phyloP scores from a whole-genome alignment of 2,888 invertebrate species.

The Meiosimyza decipiens region DNA sequence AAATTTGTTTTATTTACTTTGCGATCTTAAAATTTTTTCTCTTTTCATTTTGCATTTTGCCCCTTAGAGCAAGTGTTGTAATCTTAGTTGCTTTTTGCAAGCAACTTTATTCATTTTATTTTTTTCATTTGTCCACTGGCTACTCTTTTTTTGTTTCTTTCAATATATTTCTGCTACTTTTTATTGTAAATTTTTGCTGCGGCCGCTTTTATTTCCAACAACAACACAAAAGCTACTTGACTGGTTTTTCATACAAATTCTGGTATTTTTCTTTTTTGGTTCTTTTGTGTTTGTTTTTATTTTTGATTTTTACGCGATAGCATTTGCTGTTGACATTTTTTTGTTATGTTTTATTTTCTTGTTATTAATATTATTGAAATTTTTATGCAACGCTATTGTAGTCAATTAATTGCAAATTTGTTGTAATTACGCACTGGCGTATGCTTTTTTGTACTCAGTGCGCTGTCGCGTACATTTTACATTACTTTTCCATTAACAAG shows the following conservation, averaged over 20 bases:
- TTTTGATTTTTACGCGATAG: slow-evolving; percentile 39
- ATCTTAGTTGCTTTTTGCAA: background rate
- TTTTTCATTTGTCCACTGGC: background rate
- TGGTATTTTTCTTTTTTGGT: slow-evolving; percentile 18
- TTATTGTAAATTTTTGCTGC: slow-evolving; percentile 21
- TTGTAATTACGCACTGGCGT: too few relatives aligned
- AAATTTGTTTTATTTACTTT: background rate
- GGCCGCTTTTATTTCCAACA: slow-evolving; percentile 56
- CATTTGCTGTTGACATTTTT: background rate
- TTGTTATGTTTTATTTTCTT: slow-evolving; percentile 27
- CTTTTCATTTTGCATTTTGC: slow-evolving; percentile 10
- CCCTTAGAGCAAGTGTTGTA: slow-evolving; percentile 13
- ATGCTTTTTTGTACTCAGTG: background rate
- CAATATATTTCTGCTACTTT: slow-evolving; percentile 19
- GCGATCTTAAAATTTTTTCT: background rate
- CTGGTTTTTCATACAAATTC: slow-evolving; percentile 52
- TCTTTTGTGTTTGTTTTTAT: slow-evolving; percentile 40
- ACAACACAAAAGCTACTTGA: slow-evolving; percentile 61
- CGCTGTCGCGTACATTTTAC: slow-evolving; percentile 32
- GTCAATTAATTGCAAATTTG: too few relatives aligned
- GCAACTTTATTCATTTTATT: background rate
- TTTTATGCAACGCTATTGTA: background rate
- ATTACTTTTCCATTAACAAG: slow-evolving; percentile 41
- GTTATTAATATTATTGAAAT: background rate
- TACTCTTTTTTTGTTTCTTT: slow-evolving; percentile 19